These are phyloP conservation scores for Melipona beecheii DNA, from an alignment of 2,888 invertebrate genomes.

Conservation along the genomic window DNA sequence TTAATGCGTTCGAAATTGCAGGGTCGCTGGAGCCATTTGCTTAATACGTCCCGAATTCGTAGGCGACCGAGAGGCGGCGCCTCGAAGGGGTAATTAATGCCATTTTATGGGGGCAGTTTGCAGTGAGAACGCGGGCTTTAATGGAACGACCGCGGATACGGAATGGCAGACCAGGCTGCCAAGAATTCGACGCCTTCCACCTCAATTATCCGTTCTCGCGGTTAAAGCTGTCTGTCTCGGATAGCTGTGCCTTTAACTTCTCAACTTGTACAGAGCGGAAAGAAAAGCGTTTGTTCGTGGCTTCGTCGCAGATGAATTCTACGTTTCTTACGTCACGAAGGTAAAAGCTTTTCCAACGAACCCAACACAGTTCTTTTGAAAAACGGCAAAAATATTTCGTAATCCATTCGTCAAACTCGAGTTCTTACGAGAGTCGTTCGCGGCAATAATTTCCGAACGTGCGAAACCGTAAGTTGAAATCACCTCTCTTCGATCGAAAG, in stretches of 20 bases:
- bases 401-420: too few relatives aligned
- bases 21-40: constrained; percentile 4
- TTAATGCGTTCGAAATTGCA: constrained; percentile 45
- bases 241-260: neutral
- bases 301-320: too few relatives aligned
- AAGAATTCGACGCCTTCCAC: constrained; percentile 16
- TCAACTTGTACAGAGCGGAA: neutral
- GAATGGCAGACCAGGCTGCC: constrained; percentile 10
- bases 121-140: constrained; percentile 37
- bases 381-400: too few relatives aligned
- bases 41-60: constrained; percentile 37
- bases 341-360: too few relatives aligned
- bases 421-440: neutral
- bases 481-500: neutral
- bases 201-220: constrained; percentile 13
- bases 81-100: constrained; percentile 50
- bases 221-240: neutral
- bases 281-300: too few relatives aligned
- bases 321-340: too few relatives aligned
- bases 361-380: too few relatives aligned
- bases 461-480: neutral
- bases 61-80: constrained; percentile 7
- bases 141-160: constrained; percentile 31
- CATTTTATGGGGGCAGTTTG: constrained; percentile 24
- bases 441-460: too few relatives aligned